Percentiles rank a stretch among this genome's conserved stretches.
Conservation (phyloP, 2,797 vertebrate species). For the Argyrosomus regius region DNA sequence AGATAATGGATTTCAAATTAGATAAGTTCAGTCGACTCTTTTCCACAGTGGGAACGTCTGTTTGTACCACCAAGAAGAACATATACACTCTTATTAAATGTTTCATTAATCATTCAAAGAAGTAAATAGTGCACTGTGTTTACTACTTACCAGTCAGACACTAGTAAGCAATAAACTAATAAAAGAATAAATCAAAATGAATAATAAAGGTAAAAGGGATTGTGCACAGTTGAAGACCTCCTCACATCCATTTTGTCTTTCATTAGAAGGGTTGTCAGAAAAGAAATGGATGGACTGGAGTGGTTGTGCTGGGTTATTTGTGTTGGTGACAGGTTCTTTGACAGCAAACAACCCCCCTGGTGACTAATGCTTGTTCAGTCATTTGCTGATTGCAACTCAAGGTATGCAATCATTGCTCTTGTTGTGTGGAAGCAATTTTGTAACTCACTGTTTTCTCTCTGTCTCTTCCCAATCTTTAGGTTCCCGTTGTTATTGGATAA, state of each 20-base stretch:
- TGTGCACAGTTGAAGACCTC: neutral
- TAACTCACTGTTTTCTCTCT: conserved; percentile 33
- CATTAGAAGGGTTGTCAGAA: conserved; percentile 22
- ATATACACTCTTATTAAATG: conserved; percentile 13
- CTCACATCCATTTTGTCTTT: conserved; percentile 15
- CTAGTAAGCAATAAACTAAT: neutral
- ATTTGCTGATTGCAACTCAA: conserved; percentile 34
- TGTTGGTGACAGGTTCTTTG: conserved; percentile 34
- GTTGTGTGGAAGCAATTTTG: conserved; percentile 22
- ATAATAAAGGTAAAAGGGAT: neutral
- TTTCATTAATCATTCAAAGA: conserved; percentile 37
- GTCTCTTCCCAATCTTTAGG: conserved; percentile 38
- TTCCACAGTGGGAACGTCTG: conserved; percentile 2
- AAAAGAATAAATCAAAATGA: neutral
- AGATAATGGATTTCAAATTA: conserved; percentile 38
- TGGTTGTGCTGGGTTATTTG: conserved; percentile 37
- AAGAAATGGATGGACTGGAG: neutral
- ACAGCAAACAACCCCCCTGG: conserved; percentile 24
- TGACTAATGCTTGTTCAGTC: conserved; percentile 45
- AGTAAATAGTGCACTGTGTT: conserved; percentile 3
- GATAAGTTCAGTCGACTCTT: conserved; percentile 8
- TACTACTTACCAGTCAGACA: neutral
- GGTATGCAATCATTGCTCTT: conserved; percentile 13
- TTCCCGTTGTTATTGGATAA: conserved; percentile 19
- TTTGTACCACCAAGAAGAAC: neutral